A percentile compares a stretch with the other conserved stretches of the same genome.
These are phyloP conservation scores for Agrochola lychnidis DNA, from an alignment of 2,888 invertebrate genomes.

Conservation along the genomic window DNA sequence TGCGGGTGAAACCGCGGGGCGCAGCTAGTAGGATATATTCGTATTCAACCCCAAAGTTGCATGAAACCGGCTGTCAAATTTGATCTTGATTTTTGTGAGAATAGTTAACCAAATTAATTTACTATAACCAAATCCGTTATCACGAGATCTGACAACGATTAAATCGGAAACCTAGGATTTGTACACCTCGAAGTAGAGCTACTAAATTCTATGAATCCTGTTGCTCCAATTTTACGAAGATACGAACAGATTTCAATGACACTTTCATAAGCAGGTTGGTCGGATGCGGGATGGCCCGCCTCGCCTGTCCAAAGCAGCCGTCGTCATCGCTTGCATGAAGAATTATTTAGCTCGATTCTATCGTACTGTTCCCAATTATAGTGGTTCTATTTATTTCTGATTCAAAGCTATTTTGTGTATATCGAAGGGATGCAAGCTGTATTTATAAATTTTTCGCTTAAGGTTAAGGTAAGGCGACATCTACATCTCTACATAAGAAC, in stretches of 20 bases:
- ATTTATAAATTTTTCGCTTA: too few relatives aligned
- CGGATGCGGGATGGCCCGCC: conserved; percentile 4
- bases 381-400: too few relatives aligned
- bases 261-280: conserved; percentile 28
- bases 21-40: too few relatives aligned
- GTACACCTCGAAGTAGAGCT: neutral
- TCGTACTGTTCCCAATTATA: neutral
- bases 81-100: neutral
- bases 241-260: conserved; percentile 41
- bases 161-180: neutral
- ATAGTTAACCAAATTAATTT: neutral
- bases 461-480: too few relatives aligned
- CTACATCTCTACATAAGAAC: too few relatives aligned
- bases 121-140: neutral
- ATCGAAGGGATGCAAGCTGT: too few relatives aligned
- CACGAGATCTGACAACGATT: neutral
- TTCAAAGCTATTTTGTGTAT: too few relatives aligned
- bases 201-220: neutral
- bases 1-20: too few relatives aligned
- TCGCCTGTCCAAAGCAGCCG: conserved; percentile 41
- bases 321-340: conserved; percentile 8
- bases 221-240: neutral
- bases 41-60: neutral
- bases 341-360: conserved; percentile 10
- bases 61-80: neutral